Percentiles rank a stretch among this genome's conserved stretches.
Evolutionary conservation across 2,888 invertebrate species (phyloP).

Genomic region (Amblyjoppa proteus): DNA sequence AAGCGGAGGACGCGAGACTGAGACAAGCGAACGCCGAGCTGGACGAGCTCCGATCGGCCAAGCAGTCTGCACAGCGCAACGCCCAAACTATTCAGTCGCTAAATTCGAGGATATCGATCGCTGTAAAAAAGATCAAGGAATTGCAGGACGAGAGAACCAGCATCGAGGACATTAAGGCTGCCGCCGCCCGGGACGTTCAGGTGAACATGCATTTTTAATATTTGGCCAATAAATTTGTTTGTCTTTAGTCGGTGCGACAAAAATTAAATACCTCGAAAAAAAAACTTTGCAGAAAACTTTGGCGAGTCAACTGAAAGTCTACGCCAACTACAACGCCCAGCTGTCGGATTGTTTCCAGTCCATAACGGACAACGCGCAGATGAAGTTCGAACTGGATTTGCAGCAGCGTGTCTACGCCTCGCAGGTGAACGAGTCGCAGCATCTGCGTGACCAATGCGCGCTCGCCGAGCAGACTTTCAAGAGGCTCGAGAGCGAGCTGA

Average conservation of each 20-base stretch:
- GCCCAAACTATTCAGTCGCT: conserved; percentile 74
- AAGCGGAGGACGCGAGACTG: conserved; percentile 76
- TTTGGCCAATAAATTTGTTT: not conserved
- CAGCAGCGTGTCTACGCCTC: conserved; percentile 66
- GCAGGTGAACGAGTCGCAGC: conserved; percentile 81
- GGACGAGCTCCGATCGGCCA: conserved; percentile 71
- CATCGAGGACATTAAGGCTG: conserved; percentile 77
- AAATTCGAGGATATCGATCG: conserved; percentile 75
- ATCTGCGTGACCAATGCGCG: conserved; percentile 77
- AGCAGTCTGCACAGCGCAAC: conserved; percentile 72
- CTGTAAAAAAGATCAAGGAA: conserved; percentile 76
- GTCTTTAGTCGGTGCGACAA: not conserved
- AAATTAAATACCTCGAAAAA: not conserved
- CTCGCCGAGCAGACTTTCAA: conserved; percentile 80
- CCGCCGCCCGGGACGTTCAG: conserved; percentile 73
- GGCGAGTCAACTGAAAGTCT: conserved; percentile 77
- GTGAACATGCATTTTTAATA: conserved; percentile 65
- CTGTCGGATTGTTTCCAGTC: conserved; percentile 78
- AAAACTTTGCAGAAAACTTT: conserved; percentile 70
- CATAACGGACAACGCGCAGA: conserved; percentile 74
- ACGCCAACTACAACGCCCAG: conserved; percentile 75
- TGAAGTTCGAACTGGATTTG: conserved; percentile 74
- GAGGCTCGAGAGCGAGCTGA: conserved; percentile 77
- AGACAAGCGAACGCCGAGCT: conserved; percentile 71
- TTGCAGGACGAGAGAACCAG: conserved; percentile 79